Conservation (phyloP, 1,140 invertebrate genomes). For the Phymorhynchus buccinoides region DNA sequence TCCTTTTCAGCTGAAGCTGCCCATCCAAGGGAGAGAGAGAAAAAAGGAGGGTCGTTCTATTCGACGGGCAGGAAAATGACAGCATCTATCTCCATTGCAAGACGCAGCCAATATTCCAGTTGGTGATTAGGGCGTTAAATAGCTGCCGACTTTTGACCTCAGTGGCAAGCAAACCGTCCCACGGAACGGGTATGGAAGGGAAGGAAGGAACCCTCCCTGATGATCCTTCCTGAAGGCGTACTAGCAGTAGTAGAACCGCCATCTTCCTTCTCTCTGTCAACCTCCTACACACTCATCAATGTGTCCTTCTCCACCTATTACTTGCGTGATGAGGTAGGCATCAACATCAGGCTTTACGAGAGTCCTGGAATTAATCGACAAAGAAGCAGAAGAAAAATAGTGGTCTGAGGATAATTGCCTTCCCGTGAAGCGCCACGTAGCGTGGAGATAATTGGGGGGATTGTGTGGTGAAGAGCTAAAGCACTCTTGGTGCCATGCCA, state of each 20-base stretch:
- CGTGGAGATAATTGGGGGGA: constrained; percentile 19
- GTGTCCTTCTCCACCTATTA: neutral
- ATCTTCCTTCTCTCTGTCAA: neutral
- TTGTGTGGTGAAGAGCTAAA: neutral
- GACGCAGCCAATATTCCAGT: constrained; percentile 20
- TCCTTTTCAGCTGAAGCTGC: neutral
- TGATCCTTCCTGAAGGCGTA: neutral
- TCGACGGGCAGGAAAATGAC: constrained; percentile 23
- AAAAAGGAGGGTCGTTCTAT: constrained; percentile 12
- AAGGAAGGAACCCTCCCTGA: no score
- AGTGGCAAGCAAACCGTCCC: neutral
- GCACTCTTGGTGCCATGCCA: neutral
- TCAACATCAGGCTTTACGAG: no score
- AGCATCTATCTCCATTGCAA: constrained; percentile 27
- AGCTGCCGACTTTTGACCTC: constrained; percentile 11
- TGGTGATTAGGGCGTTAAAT: constrained; percentile 30
- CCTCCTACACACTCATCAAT: neutral
- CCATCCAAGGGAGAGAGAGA: neutral
- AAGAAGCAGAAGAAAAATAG: neutral
- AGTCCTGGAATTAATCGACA: no score
- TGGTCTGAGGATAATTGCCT: constrained; percentile 2
- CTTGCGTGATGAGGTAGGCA: constrained; percentile 22
- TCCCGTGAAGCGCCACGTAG: neutral
- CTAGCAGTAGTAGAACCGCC: neutral
- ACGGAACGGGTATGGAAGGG: neutral